Conservation (phyloP, 2,888 invertebrate species). For the Himalopsyche japonica region DNA sequence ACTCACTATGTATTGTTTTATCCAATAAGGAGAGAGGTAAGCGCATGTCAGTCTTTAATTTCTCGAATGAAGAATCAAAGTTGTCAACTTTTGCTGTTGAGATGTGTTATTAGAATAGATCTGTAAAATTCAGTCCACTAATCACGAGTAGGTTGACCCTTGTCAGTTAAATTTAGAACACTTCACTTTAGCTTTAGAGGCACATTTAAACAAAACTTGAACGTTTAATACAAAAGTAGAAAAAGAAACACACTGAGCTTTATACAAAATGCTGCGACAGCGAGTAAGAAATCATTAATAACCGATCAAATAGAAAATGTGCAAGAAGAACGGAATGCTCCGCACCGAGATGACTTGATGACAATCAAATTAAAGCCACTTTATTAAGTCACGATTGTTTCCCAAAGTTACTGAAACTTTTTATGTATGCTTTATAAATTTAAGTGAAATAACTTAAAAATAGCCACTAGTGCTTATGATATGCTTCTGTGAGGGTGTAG, state of each 20-base stretch:
- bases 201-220: background rate
- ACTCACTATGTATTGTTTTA: conserved; percentile 32
- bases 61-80: conserved; percentile 15
- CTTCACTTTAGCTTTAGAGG: conserved; percentile 5
- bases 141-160: background rate
- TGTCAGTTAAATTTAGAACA: background rate
- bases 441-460: conserved; percentile 31
- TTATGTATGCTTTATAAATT: conserved; percentile 21
- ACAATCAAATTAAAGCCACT: conserved; percentile 12
- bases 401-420: conserved; percentile 33
- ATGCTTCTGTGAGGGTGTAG: conserved; percentile 38
- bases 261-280: background rate
- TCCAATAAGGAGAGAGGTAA: conserved; percentile 30
- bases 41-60: conserved; percentile 33
- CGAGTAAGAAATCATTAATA: background rate
- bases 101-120: background rate
- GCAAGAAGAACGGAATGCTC: background rate
- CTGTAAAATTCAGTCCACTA: background rate
- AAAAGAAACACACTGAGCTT: conserved; percentile 17
- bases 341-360: background rate
- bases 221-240: conserved; percentile 19
- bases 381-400: conserved; percentile 40
- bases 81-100: background rate
- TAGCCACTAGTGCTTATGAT: conserved; percentile 38
- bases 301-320: background rate